Base-by-base conservation (phyloP, 2,797 vertebrate genomes). In the Taeniopygia guttata region DNA sequence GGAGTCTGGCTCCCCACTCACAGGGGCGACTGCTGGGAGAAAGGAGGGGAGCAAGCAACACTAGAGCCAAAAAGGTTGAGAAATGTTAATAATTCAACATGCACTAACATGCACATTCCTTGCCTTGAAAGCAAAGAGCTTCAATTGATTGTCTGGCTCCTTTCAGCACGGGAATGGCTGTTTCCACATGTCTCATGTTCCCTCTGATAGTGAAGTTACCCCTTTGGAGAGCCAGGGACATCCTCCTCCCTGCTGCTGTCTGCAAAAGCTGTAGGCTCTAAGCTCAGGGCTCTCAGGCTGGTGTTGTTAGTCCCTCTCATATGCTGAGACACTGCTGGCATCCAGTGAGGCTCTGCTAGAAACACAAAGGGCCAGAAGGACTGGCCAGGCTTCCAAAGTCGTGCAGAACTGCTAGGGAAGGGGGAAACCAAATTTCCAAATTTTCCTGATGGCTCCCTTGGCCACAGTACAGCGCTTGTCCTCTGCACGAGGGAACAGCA, bases 1-100 rank as follows among this genome's bases (percentile, higher is more conserved):
- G 52, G 76, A 81, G 84, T 75, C 70, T 62, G 32, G 40, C 14
- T 86, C 66, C 46, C 48, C 22, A 56, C 43, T 81, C n/a, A 11
- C 30, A 51, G 25, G 1, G 32, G 49, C 10, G 5, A 59, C 29
- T 2, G 1, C 20, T 45, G 43, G 38, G 49, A 91, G 45, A 19
- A 52, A 51, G 30, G 36, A 67, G 70, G 59, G 52, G n/a, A 91
- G 55, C 77, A 90, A 52, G 77, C 94, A 96, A 84, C 68, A 75
- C 59, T 56, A 72, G 43, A 85, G 69, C 51, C 72, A 89, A 66
- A 83, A 84, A 87, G 89, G 83, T 66, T 76, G 84, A 96, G 82
- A 84, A 74, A 52, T 12, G 68, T 98, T 96, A 97, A 97, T 97
- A 97, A 97, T 97, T 97, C 73, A 98, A 76, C 96, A 97, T 95